phyloP scores from a whole-genome alignment of 2,797 vertebrate species.

The Tarsius wallacei region DNA sequence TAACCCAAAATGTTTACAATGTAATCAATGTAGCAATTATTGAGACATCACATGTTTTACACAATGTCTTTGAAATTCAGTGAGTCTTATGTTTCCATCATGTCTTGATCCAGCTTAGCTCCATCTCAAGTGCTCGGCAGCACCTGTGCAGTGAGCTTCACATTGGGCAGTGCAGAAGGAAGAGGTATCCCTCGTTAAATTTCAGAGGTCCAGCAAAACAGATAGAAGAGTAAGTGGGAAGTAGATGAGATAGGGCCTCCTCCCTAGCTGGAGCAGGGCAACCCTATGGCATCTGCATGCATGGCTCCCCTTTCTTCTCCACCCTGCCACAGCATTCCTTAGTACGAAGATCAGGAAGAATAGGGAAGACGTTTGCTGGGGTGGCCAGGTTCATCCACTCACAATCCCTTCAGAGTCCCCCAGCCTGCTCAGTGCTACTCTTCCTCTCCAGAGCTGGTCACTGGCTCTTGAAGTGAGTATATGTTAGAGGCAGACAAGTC shows the following conservation, averaged over 20 bases:
- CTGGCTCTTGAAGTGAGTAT: not conserved
- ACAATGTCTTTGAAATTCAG: not conserved
- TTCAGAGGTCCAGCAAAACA: not conserved
- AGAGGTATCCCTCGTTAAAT: not conserved
- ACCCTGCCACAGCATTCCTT: not conserved
- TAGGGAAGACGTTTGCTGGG: not conserved
- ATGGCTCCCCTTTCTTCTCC: not conserved
- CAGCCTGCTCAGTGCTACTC: not conserved
- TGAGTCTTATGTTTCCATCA: not conserved
- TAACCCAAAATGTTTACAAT: not conserved
- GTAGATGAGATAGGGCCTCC: not conserved
- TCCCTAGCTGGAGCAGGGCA: not conserved
- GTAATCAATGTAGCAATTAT: not conserved
- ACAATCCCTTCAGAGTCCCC: not conserved
- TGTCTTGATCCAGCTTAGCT: not conserved
- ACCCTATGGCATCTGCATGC: not conserved
- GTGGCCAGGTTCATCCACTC: not conserved
- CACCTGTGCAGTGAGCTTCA: not conserved
- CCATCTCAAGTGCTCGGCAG: not conserved
- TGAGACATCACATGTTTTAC: not conserved
- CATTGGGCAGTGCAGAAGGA: not conserved
- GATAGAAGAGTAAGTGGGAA: not conserved
- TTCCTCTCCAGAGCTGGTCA: not conserved
- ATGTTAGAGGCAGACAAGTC: not conserved
- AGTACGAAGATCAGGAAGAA: fast-evolving